Evolutionary conservation across 2,797 vertebrate species (phyloP).

Genomic region (Falco novaeseelandiae): DNA sequence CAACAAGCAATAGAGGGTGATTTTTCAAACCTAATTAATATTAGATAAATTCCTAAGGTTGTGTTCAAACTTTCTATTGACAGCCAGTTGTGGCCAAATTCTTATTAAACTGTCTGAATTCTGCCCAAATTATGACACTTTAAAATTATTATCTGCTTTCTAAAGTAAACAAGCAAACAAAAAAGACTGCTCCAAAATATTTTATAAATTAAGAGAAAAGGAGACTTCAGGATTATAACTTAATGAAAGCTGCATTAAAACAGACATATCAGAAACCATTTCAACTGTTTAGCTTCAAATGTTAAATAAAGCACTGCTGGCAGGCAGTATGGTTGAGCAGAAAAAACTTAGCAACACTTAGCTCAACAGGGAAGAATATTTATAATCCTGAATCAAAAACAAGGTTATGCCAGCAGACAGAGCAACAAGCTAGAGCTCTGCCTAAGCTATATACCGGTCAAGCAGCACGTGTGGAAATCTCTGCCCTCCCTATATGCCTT

Average conservation of each 20-base stretch:
- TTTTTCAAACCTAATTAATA: background rate
- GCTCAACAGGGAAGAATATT: background rate
- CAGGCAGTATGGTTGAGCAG: background rate
- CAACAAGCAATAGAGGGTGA: background rate
- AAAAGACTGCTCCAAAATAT: background rate
- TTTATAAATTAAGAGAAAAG: background rate
- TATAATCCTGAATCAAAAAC: background rate
- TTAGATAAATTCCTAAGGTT: background rate
- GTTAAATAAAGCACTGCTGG: background rate
- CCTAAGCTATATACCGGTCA: background rate
- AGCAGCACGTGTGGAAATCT: background rate
- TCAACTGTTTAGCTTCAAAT: background rate
- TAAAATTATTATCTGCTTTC: background rate
- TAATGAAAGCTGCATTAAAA: background rate
- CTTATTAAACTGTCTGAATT: background rate
- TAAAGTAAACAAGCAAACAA: background rate
- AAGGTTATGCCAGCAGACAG: background rate
- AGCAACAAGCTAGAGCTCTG: background rate
- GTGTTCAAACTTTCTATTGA: background rate
- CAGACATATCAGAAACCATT: background rate
- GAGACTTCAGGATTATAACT: background rate
- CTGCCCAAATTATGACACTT: background rate
- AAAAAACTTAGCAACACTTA: background rate
- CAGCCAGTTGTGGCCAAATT: background rate
- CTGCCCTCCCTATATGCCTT: background rate